phyloP scores from a whole-genome alignment of 2,888 invertebrate genomes.

The Chirona hameri region DNA sequence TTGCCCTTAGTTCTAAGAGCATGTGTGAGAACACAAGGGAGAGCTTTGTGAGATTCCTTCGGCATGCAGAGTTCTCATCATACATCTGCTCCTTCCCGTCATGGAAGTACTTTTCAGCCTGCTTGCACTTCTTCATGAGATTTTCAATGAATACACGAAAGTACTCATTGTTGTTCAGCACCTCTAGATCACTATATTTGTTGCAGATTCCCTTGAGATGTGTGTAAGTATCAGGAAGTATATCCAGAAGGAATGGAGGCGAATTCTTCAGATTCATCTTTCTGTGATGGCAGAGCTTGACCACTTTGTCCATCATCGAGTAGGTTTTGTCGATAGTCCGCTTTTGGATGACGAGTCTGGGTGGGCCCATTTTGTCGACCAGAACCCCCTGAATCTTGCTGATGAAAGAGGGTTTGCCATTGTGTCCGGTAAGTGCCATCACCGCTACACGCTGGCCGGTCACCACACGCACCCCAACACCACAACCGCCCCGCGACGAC shows the following conservation, averaged over 20 bases:
- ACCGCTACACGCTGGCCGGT: too few relatives aligned
- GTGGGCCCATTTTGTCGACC: constrained; percentile 71
- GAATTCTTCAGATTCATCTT: constrained; percentile 99
- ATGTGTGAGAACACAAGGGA: constrained; percentile 99
- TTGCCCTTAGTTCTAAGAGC: constrained; percentile 96
- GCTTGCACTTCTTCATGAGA: constrained; percentile 97
- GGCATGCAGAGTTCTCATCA: constrained; percentile 89
- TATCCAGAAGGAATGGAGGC: constrained; percentile 98
- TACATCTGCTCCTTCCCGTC: constrained; percentile 99
- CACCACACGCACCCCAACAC: too few relatives aligned
- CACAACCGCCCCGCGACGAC: too few relatives aligned
- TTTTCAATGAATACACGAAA: constrained; percentile 90
- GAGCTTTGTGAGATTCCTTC: constrained; percentile 93
- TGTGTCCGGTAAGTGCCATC: too few relatives aligned
- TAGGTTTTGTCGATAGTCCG: constrained; percentile 95
- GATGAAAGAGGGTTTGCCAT: constrained; percentile 66
- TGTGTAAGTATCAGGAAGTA: constrained; percentile 98
- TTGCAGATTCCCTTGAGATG: constrained; percentile 89
- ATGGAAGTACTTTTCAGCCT: constrained; percentile 96
- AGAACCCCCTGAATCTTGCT: constrained; percentile 91
- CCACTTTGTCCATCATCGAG: constrained; percentile 98
- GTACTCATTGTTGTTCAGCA: constrained; percentile 69
- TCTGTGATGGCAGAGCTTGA: constrained; percentile 96
- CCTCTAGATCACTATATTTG: constrained; percentile 87
- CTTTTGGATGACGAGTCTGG: constrained; percentile 87